Percentiles rank a stretch among this genome's conserved stretches.
These are phyloP conservation scores for Holothuria scabra DNA, from an alignment of 53 echinoderm and acorn worm genomes.

Conservation along the genomic window DNA sequence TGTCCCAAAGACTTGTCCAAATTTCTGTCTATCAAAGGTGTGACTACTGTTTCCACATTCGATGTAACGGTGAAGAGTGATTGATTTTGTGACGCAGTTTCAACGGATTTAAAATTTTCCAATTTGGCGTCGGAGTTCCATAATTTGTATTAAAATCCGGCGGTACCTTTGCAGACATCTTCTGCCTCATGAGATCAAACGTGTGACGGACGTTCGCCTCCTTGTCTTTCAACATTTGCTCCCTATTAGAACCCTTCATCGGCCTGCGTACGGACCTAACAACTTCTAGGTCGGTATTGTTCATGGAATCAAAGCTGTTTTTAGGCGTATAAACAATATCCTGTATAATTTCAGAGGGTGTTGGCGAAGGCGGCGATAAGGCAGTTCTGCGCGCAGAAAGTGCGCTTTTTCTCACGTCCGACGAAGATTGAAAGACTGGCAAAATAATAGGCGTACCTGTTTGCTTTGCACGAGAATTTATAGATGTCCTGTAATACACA, in stretches of 20 bases:
- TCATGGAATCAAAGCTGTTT: conserved; percentile 26
- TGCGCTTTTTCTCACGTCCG: conserved; percentile 46
- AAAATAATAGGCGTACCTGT: conserved; percentile 69
- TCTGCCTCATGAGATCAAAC: conserved; percentile 89
- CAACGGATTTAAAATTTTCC: conserved; percentile 97
- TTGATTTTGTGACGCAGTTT: conserved; percentile 92
- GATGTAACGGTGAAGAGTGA: conserved; percentile 86
- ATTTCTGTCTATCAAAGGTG: no score
- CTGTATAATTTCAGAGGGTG: conserved; percentile 79
- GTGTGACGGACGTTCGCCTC: conserved; percentile 81
- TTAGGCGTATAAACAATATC: conserved; percentile 58
- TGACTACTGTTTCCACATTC: conserved; percentile 71
- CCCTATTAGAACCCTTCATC: conserved; percentile 92
- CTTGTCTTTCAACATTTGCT: conserved; percentile 87
- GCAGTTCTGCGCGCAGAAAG: conserved; percentile 61
- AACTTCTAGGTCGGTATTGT: conserved; percentile 67
- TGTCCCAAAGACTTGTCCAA: no score
- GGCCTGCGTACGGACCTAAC: conserved; percentile 89
- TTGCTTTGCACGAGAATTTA: conserved; percentile 44
- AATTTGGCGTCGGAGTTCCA: conserved; percentile 95
- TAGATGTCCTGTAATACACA: conserved; percentile 69
- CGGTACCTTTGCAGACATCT: conserved; percentile 83
- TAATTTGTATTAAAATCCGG: conserved; percentile 93
- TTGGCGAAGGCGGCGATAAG: conserved; percentile 84
- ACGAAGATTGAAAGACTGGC: conserved; percentile 64